Evolutionary conservation across 2,888 invertebrate species (phyloP).

Genomic region (Hydriomena furcata): DNA sequence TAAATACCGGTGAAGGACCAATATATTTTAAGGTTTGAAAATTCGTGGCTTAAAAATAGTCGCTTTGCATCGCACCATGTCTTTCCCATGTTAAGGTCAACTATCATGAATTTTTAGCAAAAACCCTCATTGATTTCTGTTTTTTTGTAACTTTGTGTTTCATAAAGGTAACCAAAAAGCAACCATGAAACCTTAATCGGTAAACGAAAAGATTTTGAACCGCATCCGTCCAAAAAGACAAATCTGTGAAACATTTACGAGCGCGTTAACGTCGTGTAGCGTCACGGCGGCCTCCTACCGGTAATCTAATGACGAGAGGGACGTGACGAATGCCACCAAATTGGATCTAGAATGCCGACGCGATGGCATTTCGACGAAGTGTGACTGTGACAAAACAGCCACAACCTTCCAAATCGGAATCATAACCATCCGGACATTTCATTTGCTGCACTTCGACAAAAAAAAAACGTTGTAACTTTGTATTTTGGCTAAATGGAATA

Average conservation of each 20-base stretch:
- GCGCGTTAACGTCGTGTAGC: conserved; percentile 17
- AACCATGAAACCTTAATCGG: background rate
- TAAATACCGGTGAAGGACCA: too few relatives aligned
- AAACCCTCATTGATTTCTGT: too few relatives aligned
- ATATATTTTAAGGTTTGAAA: too few relatives aligned
- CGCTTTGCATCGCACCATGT: too few relatives aligned
- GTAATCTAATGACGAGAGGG: conserved; percentile 10
- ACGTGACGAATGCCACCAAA: conserved; percentile 27
- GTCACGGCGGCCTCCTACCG: conserved; percentile 13
- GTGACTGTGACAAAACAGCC: conserved; percentile 15
- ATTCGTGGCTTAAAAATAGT: too few relatives aligned
- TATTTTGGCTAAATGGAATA: too few relatives aligned
- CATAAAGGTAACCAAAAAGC: background rate
- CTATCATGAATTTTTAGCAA: too few relatives aligned
- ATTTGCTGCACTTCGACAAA: background rate
- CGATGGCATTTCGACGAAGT: conserved; percentile 8
- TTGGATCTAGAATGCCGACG: conserved; percentile 14
- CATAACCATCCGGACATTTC: background rate
- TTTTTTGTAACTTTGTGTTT: background rate
- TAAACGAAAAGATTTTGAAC: background rate
- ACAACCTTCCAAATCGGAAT: background rate
- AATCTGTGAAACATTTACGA: conserved; percentile 6
- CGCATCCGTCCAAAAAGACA: conserved; percentile 4
- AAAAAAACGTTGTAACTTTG: too few relatives aligned
- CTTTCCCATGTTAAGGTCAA: too few relatives aligned